phyloP scores from a whole-genome alignment of 2,888 invertebrate genomes.

The Zygogramma bicolorata region DNA sequence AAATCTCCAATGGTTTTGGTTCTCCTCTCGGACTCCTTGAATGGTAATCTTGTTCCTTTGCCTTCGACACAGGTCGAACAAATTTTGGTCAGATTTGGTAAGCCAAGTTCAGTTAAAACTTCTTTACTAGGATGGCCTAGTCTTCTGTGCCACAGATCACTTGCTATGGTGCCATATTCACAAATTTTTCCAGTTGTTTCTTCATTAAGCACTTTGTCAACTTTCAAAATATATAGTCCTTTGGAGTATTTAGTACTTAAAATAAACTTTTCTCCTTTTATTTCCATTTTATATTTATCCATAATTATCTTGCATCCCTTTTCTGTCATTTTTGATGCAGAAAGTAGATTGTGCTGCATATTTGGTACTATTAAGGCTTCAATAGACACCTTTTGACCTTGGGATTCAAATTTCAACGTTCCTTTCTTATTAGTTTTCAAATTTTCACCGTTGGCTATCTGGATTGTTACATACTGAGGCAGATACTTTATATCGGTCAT shows the following conservation, averaged over 20 bases:
- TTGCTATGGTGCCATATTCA: too few species aligned
- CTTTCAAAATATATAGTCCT: conserved; percentile 20
- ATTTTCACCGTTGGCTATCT: conserved; percentile 27
- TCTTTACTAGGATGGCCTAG: conserved; percentile 33
- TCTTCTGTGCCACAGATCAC: conserved; percentile 35
- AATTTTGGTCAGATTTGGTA: conserved; percentile 10
- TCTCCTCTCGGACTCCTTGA: conserved; percentile 13
- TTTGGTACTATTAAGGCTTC: conserved; percentile 29
- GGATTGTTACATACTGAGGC: conserved; percentile 3
- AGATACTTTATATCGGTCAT: conserved; percentile 24
- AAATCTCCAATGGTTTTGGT: conserved; percentile 25
- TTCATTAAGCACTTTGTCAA: conserved; percentile 12
- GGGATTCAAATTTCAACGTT: conserved; percentile 11
- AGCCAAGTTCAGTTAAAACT: conserved; percentile 18
- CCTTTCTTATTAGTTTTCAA: conserved; percentile 22
- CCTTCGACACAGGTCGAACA: conserved; percentile 31
- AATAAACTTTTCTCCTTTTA: conserved; percentile 11
- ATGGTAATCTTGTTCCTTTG: conserved; percentile 20
- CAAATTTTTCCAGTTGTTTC: conserved; percentile 12
- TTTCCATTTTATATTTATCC: conserved; percentile 7
- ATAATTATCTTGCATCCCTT: conserved; percentile 23
- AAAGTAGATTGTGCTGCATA: conserved; percentile 30
- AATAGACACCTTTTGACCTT: conserved; percentile 21
- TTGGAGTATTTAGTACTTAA: conserved; percentile 3
- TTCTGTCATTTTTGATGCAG: conserved; percentile 25